phyloP scores from a whole-genome alignment of 1,140 invertebrate genomes.

The Cherax quadricarinatus region DNA sequence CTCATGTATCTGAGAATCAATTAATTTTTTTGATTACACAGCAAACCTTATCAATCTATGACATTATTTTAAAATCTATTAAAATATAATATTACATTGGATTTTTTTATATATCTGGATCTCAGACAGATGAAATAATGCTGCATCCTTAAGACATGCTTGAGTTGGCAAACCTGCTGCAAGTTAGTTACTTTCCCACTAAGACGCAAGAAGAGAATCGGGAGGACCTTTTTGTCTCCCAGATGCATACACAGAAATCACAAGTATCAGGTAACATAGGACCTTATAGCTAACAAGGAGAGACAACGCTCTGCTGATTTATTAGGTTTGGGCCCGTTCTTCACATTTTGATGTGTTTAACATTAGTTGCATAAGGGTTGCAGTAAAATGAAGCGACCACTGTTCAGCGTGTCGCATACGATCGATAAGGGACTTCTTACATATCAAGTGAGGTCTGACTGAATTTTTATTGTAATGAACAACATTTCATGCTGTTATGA shows the following conservation, averaged over 20 bases:
- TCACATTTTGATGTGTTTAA: slow-evolving; percentile 65
- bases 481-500: not conserved
- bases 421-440: not conserved
- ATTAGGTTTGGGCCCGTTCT: slow-evolving; percentile 59
- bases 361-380: slow-evolving; percentile 63
- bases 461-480: not conserved
- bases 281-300: slow-evolving; percentile 65
- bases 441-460: not conserved
- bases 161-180: no score
- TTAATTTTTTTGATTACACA: not conserved
- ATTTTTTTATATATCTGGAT: not conserved
- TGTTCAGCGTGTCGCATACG: slow-evolving; percentile 22
- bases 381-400: slow-evolving; percentile 33
- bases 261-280: slow-evolving; percentile 70
- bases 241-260: slow-evolving; percentile 69
- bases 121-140: not conserved
- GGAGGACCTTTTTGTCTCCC: slow-evolving; percentile 51
- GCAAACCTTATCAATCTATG: not conserved
- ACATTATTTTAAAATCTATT: not conserved
- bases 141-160: not conserved
- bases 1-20: not conserved
- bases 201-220: not conserved
- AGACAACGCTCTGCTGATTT: slow-evolving; percentile 54
- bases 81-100: not conserved
- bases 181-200: not conserved